A percentile compares a stretch with the other conserved stretches of the same genome.
phyloP scores from a whole-genome alignment of 2,113 vertebrate genomes.

The Stegostoma tigrinum region DNA sequence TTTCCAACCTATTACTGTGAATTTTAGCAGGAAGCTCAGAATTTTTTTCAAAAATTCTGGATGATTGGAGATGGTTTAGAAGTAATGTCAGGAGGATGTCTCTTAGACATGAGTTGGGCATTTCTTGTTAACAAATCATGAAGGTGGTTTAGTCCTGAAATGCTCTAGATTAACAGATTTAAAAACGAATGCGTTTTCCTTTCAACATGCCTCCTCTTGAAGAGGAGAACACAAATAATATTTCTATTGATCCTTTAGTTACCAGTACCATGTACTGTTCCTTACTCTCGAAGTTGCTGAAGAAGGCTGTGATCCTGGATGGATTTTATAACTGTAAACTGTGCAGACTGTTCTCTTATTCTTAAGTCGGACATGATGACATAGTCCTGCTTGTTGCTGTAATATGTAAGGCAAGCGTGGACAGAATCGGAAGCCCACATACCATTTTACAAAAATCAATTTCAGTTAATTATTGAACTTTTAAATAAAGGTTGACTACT shows the following conservation, averaged over 20 bases:
- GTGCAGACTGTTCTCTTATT: too few species aligned
- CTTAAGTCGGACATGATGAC: too few species aligned
- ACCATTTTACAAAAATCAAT: background rate
- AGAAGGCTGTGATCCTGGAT: background rate
- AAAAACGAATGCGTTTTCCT: background rate
- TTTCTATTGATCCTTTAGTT: background rate
- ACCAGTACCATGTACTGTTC: background rate
- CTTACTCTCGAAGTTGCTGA: background rate
- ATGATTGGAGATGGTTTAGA: background rate
- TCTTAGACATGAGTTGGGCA: background rate
- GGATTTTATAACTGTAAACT: too few species aligned
- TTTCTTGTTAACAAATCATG: background rate
- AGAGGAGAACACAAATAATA: background rate
- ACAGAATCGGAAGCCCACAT: background rate
- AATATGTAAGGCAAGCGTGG: background rate
- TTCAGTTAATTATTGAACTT: background rate
- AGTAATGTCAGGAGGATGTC: background rate
- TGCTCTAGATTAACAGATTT: background rate
- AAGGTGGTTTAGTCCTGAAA: background rate
- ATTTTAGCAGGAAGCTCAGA: background rate
- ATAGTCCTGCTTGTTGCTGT: background rate
- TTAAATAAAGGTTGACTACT: background rate
- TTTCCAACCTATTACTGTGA: background rate
- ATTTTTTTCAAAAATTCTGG: background rate
- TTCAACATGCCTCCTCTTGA: background rate